Percentiles rank a stretch among this genome's conserved stretches.
These are phyloP conservation scores for Hemiprocne comata DNA, from an alignment of 2,113 vertebrate species.

Conservation along the genomic window DNA sequence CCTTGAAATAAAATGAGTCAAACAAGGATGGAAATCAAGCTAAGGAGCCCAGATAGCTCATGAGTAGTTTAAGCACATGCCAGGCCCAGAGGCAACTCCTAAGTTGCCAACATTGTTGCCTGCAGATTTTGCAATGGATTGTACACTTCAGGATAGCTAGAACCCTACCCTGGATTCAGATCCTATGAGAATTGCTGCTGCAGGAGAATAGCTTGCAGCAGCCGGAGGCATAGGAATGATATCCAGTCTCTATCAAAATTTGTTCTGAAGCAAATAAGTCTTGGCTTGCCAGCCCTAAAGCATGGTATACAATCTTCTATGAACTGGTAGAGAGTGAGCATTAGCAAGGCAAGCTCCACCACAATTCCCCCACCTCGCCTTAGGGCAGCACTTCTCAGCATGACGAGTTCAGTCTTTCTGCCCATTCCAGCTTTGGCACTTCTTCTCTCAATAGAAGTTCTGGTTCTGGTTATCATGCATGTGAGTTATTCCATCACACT, in stretches of 20 bases:
- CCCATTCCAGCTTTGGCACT: background rate
- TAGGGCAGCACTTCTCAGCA: background rate
- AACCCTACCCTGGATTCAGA: background rate
- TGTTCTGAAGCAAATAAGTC: conserved; percentile 25
- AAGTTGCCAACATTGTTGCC: background rate
- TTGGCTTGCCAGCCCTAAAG: conserved; percentile 46
- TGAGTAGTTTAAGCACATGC: conserved; percentile 42
- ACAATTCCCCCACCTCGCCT: background rate
- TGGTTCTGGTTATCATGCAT: background rate
- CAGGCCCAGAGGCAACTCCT: conserved; percentile 57
- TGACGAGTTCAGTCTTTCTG: background rate
- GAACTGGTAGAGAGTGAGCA: background rate
- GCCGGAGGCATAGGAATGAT: conserved; percentile 9
- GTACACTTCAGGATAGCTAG: conserved; percentile 13
- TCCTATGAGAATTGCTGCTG: background rate
- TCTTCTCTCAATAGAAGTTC: background rate
- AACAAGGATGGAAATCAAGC: conserved; percentile 60
- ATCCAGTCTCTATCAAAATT: conserved; percentile 2
- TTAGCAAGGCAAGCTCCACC: background rate
- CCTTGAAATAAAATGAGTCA: conserved; percentile 61
- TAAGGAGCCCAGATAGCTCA: conserved; percentile 34
- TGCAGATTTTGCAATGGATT: conserved; percentile 53
- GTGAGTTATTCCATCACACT: background rate
- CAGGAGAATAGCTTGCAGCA: background rate
- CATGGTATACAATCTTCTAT: background rate